A percentile compares a stretch with the other conserved stretches of the same genome.
Conservation (phyloP, 2,113 vertebrate genomes). For the Hippocampus abdominalis region DNA sequence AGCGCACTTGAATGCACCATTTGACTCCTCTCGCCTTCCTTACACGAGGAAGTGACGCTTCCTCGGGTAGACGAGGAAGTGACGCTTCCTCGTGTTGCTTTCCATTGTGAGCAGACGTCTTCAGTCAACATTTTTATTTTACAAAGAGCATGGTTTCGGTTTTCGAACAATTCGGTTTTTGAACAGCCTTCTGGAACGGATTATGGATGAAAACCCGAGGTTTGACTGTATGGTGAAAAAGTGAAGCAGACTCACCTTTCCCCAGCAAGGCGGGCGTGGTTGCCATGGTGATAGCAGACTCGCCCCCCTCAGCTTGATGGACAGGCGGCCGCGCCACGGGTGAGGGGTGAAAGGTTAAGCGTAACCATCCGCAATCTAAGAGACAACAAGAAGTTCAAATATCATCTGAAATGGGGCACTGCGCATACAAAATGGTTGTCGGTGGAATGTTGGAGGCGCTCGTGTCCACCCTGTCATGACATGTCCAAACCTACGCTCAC, state of each 20-base stretch:
- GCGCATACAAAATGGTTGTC: not conserved
- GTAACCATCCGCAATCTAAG: slow-evolving; percentile 25
- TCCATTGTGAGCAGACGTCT: no score
- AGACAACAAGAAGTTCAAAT: slow-evolving; percentile 6
- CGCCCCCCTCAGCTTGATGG: slow-evolving; percentile 21
- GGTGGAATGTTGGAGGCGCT: not conserved
- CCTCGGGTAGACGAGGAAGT: no score
- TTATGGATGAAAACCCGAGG: no score
- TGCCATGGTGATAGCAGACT: slow-evolving; percentile 24
- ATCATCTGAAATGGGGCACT: not conserved
- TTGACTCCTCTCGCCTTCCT: no score
- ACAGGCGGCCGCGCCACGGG: slow-evolving; percentile 17
- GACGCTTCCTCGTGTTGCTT: no score
- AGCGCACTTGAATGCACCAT: no score
- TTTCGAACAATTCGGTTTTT: no score
- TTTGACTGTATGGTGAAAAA: not conserved
- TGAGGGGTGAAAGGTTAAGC: slow-evolving; percentile 47
- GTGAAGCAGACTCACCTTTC: slow-evolving; percentile 31
- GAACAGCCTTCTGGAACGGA: no score
- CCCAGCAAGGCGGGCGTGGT: slow-evolving; percentile 33
- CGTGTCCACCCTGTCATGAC: slow-evolving; percentile 48
- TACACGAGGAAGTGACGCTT: no score
- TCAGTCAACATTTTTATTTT: no score
- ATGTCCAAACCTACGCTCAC: slow-evolving; percentile 19
- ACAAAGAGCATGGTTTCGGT: no score